Base-by-base conservation (phyloP, 2,113 vertebrate species). In the Cavia porcellus region DNA sequence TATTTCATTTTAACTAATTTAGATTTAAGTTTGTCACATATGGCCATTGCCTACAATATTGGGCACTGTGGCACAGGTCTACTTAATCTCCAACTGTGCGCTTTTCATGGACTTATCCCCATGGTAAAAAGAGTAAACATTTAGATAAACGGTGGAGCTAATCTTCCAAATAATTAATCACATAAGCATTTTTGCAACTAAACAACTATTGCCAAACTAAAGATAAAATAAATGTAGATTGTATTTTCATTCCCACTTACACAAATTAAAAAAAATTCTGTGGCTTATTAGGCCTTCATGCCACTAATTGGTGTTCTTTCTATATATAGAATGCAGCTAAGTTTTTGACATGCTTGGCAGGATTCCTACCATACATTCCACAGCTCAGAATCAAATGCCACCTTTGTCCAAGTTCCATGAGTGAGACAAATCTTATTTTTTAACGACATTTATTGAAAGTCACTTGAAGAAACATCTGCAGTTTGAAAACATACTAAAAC, bases 1-100 rank as follows among this genome's bases (percentile, higher is more conserved):
- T 90, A 88, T 83, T 95, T 89, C 5, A 77, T 47, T 94, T 95
- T 88, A 90, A 62, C 83, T 96, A 61, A 85, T 61, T 95, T 75
- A 90, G 32, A 66, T 90, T 95, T 95, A 90, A 88, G 42, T 52
- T 80, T 86, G 24, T 4, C 25, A 86, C 11, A 35, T 42, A 25
- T 70, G 38, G n/a, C 35, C 68, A 57, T 13, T 84, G 24, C 72
- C 57, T 50, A 8, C 38, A 50, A 50, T 86, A 30, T 32, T 80
- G 42, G 30, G 72, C 52, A 83, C 20, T 24, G 50, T 25, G 62
- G 13, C 42, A 9, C 1, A 42, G 8, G 0, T 89, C 68, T 86
- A 50, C 70, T 24, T 90, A 75, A 81, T 91, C 55, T 86, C 52
- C 70, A 92, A 93, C 86, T 62, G 19, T 52, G 62, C 79, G 70